Percentiles rank a stretch among this genome's conserved stretches.
phyloP scores from a whole-genome alignment of 1,140 invertebrate genomes.

The Macrosteles quadrilineatus region DNA sequence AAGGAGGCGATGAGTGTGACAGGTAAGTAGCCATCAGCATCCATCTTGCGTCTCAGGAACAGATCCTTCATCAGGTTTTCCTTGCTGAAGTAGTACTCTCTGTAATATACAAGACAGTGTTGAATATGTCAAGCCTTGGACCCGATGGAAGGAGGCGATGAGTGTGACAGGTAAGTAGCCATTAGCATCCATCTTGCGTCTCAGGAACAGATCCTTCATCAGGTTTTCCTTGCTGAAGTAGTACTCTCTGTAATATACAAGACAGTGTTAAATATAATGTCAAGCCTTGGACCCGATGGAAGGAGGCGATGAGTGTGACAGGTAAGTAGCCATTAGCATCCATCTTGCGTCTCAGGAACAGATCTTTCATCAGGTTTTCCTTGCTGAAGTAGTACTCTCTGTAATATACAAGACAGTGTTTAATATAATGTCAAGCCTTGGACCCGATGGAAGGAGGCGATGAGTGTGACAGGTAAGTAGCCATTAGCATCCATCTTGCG shows the following conservation, averaged over 20 bases:
- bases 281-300: constrained; percentile 88
- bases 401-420: constrained; percentile 33
- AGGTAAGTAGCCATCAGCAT: constrained; percentile 88
- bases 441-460: constrained; percentile 95
- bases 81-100: constrained; percentile 99
- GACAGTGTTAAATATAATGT: constrained; percentile 84
- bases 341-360: constrained; percentile 97
- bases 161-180: constrained; percentile 91
- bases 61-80: constrained; percentile 96
- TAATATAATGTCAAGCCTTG: constrained; percentile 86
- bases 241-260: constrained; percentile 89
- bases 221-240: constrained; percentile 99
- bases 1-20: constrained; percentile 94
- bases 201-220: constrained; percentile 92
- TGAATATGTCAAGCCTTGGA: constrained; percentile 87
- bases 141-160: constrained; percentile 94
- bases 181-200: constrained; percentile 93
- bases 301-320: constrained; percentile 91
- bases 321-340: constrained; percentile 90
- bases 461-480: constrained; percentile 87
- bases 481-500: constrained; percentile 96
- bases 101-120: constrained; percentile 51
- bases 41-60: constrained; percentile 97
- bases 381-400: constrained; percentile 99
- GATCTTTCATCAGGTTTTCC: constrained; percentile 94